These are phyloP conservation scores for Hypercompe scribonia DNA, from an alignment of 2,888 invertebrate genomes.

Conservation along the genomic window DNA sequence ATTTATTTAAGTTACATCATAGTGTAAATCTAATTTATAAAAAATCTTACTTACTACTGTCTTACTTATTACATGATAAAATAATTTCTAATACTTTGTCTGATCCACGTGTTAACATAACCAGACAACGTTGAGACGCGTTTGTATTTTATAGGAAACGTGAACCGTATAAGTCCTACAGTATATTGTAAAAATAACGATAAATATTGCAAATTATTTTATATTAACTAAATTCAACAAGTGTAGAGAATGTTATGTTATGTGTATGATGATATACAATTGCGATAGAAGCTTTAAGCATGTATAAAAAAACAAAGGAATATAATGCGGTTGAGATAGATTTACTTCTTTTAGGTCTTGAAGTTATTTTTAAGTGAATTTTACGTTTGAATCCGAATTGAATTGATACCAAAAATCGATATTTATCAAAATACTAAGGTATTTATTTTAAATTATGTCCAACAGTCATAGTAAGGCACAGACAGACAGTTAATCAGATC, in stretches of 20 bases:
- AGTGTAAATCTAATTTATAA: constrained; percentile 38
- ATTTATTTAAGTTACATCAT: constrained; percentile 35
- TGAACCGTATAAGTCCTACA: background rate
- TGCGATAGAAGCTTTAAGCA: background rate
- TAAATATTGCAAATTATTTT: background rate
- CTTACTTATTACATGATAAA: background rate
- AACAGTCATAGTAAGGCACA: background rate
- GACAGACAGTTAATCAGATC: background rate
- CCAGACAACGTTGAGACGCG: constrained; percentile 1
- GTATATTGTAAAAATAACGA: constrained; percentile 6
- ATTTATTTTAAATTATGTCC: background rate
- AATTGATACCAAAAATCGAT: too few relatives aligned
- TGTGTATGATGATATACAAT: background rate
- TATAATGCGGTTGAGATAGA: background rate
- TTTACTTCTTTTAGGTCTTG: too few relatives aligned
- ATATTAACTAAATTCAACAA: background rate
- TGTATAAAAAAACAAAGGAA: background rate
- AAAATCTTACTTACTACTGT: constrained; percentile 45
- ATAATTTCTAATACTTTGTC: constrained; percentile 37
- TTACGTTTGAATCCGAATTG: too few relatives aligned
- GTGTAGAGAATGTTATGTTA: background rate
- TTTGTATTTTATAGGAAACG: constrained; percentile 4
- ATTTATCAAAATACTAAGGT: background rate
- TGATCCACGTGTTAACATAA: background rate
- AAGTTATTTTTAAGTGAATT: too few relatives aligned